Evolutionary conservation across 2,113 vertebrate genomes (phyloP), one percentile per base, ranked within the genome.

Genomic region (Tragelaphus buxtoni): DNA sequence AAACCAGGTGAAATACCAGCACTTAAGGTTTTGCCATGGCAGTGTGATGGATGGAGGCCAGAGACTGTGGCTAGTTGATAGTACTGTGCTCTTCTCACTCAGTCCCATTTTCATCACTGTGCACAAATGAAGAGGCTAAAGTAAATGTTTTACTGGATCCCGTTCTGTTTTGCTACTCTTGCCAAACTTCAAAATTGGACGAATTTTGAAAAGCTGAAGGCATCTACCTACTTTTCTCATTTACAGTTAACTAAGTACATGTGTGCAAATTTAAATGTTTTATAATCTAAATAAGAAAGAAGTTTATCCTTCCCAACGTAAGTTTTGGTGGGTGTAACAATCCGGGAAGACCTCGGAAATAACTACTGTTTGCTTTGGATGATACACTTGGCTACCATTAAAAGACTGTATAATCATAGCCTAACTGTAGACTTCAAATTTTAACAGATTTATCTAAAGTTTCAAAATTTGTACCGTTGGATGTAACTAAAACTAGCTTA

Each of bases 361-460:
- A 95, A 79, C 55, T 96, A 92, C 47, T 79, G 84, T 94, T 95
- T 97, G 94, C 90, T 96, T 96, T 97, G 92, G 81, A 94, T 90
- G 76, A 92, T 87, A 95, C 26, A 74, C 74, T 82, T 95, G 92
- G 96, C 89, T 97, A 55, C 93, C 84, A 63, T 86, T 95, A 88
- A 89, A 96, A 95, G 26, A 93, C 58, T 69, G 61, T 92, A 79
- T 97, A 96, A 97, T 97, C 96, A 96, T 5, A 97, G 63, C 47
- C 84, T 85, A 88, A 95, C 94, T 88, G 63, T 77, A 95, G 89
- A 93, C 69, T 93, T 93, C 39, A 92, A 92, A 56, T 63, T 89
- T 96, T 96, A 97, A 94, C 94, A 97, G 97, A 91, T 96, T 97
- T 91, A 94, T 87, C 79, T 95, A 72, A 96, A 97, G 88, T 94